Conservation (phyloP, 2,888 invertebrate species). For the Agelastica alni region DNA sequence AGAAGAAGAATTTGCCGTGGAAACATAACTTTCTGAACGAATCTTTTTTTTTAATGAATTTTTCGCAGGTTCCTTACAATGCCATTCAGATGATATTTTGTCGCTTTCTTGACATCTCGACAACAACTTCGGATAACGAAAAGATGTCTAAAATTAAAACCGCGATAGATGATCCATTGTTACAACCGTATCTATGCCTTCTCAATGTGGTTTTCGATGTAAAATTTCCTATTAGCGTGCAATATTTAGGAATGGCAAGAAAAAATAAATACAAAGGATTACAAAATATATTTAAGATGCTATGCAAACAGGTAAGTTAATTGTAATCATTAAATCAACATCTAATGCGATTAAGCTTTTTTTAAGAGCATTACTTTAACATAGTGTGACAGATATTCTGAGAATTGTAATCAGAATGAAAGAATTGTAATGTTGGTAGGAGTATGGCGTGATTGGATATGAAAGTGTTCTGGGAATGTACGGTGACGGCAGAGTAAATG, state of each 20-base stretch:
- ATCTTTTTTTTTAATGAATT: not conserved
- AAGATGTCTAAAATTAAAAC: constrained; percentile 53
- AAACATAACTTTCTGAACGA: no score
- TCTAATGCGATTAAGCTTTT: no score
- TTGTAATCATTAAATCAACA: no score
- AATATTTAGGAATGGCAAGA: constrained; percentile 42
- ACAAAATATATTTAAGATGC: constrained; percentile 54
- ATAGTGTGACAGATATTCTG: no score
- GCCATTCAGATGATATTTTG: constrained; percentile 57
- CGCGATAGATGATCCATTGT: constrained; percentile 47
- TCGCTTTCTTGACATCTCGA: constrained; percentile 51
- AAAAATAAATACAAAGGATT: constrained; percentile 45
- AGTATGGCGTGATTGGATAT: no score
- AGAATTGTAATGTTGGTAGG: no score
- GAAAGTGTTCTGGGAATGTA: no score
- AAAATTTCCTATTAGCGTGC: constrained; percentile 48
- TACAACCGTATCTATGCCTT: constrained; percentile 54
- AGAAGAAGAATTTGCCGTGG: no score
- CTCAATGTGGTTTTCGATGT: constrained; percentile 60
- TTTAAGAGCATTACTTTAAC: no score
- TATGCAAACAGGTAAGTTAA: constrained; percentile 53
- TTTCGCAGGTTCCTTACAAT: constrained; percentile 51
- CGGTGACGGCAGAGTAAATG: no score
- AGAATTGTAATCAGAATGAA: no score
- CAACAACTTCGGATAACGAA: constrained; percentile 47